Conservation (phyloP, 1,140 invertebrate species). For the Zaprionus capensis region DNA sequence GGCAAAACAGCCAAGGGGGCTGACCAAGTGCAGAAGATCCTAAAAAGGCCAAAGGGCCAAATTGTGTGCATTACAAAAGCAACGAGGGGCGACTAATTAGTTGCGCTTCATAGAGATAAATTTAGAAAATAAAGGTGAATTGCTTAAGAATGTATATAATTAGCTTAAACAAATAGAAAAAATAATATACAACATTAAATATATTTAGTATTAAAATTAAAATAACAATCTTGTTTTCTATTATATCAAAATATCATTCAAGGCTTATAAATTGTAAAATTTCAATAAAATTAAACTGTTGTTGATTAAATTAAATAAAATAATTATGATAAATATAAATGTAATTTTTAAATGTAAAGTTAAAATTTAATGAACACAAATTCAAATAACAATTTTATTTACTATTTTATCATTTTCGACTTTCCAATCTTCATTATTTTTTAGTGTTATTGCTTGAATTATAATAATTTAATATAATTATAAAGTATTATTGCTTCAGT, state of each 20-base stretch:
- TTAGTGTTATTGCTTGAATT: background rate
- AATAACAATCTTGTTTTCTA: no score
- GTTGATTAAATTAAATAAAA: no score
- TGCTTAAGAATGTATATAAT: background rate
- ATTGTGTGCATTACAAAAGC: slow-evolving; percentile 15
- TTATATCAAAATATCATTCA: background rate
- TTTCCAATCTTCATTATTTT: background rate
- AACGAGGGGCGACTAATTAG: slow-evolving; percentile 21
- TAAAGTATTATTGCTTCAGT: background rate
- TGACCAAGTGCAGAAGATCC: slow-evolving; percentile 46
- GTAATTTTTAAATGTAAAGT: no score
- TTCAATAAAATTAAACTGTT: background rate
- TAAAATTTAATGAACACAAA: no score
- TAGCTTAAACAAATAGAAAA: background rate
- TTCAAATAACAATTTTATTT: no score
- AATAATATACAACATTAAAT: background rate
- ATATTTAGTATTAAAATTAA: background rate
- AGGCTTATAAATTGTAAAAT: background rate
- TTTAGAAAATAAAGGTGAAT: background rate
- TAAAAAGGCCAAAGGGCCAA: slow-evolving; percentile 53
- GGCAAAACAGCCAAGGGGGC: slow-evolving; percentile 54
- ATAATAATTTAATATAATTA: background rate
- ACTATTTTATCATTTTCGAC: no score
- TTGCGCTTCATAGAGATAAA: background rate
- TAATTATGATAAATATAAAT: no score